A percentile compares a stretch with the other conserved stretches of the same genome.
These are phyloP conservation scores for Platorchestia sp. DNA, from an alignment of 1,140 invertebrate species.

Conservation along the genomic window DNA sequence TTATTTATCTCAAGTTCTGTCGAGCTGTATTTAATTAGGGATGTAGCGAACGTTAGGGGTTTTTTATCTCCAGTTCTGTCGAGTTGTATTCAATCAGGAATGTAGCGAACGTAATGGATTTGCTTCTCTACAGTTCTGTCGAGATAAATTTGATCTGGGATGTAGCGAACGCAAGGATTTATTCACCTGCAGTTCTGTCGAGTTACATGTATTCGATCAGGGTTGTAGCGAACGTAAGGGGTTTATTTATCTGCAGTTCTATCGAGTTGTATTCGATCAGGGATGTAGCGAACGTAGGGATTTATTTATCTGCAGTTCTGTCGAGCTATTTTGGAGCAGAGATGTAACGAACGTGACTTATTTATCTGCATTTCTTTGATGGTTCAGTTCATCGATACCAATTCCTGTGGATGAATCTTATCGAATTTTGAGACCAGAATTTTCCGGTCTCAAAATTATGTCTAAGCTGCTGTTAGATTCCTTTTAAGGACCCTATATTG, in stretches of 20 bases:
- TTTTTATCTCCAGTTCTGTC: background rate
- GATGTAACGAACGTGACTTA: background rate
- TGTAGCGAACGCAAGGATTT: background rate
- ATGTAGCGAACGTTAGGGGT: background rate
- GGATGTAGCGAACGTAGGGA: background rate
- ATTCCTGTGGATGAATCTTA: background rate
- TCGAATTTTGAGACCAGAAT: background rate
- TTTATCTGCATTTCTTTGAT: background rate
- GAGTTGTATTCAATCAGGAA: background rate
- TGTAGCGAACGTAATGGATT: background rate
- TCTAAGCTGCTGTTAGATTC: background rate
- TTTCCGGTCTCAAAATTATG: background rate
- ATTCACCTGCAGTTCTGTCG: background rate
- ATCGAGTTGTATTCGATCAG: too few species aligned
- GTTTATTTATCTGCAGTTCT: too few species aligned
- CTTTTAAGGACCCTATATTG: background rate
- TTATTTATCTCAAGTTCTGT: background rate
- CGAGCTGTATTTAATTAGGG: too few species aligned
- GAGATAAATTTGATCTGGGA: too few species aligned
- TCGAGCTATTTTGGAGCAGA: too few species aligned
- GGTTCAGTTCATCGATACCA: background rate
- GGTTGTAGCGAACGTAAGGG: background rate
- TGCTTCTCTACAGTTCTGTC: too few species aligned
- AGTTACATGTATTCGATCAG: too few species aligned
- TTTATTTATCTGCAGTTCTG: background rate